Base-by-base conservation (phyloP, 1,140 invertebrate species). In the Heterodera carotae region DNA sequence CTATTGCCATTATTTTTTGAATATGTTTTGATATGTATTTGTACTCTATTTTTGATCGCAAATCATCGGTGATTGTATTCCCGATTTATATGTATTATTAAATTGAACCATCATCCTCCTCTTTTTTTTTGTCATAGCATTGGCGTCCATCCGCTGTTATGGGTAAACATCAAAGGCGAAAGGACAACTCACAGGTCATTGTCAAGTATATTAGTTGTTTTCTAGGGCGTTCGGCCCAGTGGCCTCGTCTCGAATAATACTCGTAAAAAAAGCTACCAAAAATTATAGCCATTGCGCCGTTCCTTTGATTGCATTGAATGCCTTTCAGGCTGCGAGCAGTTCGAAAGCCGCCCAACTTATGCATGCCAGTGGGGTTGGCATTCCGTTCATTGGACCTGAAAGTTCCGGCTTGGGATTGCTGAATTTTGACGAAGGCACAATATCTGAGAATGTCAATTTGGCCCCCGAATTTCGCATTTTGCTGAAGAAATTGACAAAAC, bases 401-500 rank as follows among this genome's bases (percentile, higher is more conserved):
- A 66, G n/a, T 10, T 56, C 69, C 18, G 36, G 29, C 34, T 53
- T 56, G 33, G 70, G 70, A 34, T 66, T 53, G 36, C 15, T 33
- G 22, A 66, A 56, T 70, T 33, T 71, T 10, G 48, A 12, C 29
- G 48, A 39, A 31, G 33, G 15, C 8, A 36, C 10, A 48, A 10
- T 18, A 31, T 0, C 12, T 22, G 62, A 66, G 12, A 29, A 36
- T 36, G 71, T 43, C 8, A 48, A 83, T 69, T 68, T 82, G 22
- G 82, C 80, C 8, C 73, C 81, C 15, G 79, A 82, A 62, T 15
- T 84, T 33, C 70, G 78, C 8, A 78, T 82, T 29, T 43, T 82
- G 31, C 82, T 82, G 66, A 80, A 75, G 39, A 82, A 82, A 60
- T 53, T 83, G 25, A 53, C 70, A 25, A 82, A 82, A 68, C 68